Evolutionary conservation across 2,888 invertebrate genomes (phyloP).

Genomic region (Galeopsomyia nigrocyanea): DNA sequence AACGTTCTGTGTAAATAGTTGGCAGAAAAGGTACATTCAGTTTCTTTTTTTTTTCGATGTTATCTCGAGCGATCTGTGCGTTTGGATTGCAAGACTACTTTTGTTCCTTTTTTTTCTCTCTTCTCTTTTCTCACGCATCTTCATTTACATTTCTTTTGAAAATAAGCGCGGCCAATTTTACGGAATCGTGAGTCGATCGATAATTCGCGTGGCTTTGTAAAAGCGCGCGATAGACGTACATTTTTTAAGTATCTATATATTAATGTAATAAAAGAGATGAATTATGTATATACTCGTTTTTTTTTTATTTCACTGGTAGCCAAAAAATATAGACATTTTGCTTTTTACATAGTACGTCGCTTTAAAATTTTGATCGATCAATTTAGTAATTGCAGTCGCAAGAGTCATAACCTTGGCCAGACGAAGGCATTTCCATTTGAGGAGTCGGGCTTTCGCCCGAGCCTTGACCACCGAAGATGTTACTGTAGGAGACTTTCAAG

Average conservation of each 20-base stretch:
- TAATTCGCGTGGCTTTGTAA: conserved; percentile 30
- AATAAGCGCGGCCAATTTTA: conserved; percentile 25
- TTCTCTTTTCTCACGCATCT: conserved; percentile 36
- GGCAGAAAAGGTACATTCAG: conserved; percentile 46
- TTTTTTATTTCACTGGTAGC: conserved; percentile 28
- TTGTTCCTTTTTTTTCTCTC: conserved; percentile 45
- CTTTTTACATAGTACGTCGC: background rate
- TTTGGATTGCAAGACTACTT: conserved; percentile 32
- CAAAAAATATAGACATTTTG: background rate
- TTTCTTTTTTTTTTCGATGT: conserved; percentile 32
- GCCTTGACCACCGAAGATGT: conserved; percentile 58
- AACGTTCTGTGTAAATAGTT: conserved; percentile 46
- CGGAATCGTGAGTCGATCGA: conserved; percentile 9
- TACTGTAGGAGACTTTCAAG: conserved; percentile 70
- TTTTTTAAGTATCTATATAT: conserved; percentile 42
- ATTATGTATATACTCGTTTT: conserved; percentile 15
- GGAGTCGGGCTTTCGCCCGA: conserved; percentile 55
- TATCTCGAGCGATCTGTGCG: conserved; percentile 33
- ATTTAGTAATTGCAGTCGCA: conserved; percentile 61
- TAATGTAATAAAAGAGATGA: conserved; percentile 42
- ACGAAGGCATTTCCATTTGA: conserved; percentile 46
- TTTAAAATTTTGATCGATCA: background rate
- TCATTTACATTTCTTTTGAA: conserved; percentile 15
- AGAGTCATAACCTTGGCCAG: conserved; percentile 60
- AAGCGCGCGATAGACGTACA: conserved; percentile 26